Conservation (phyloP, 2,888 invertebrate species). For the Brenthis daphne region DNA sequence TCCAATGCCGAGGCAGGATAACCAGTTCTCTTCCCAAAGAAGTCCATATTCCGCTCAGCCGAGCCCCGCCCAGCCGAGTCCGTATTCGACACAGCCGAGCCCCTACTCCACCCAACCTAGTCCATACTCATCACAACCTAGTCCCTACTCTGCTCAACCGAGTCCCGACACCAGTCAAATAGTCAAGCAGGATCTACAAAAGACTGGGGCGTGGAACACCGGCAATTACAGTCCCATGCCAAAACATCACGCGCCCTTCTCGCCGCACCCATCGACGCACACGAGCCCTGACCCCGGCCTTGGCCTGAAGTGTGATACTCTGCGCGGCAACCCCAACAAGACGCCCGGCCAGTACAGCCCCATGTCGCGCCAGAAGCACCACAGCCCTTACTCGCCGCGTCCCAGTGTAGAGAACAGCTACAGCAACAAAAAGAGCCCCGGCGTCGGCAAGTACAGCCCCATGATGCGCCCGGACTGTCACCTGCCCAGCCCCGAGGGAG, state of each 20-base stretch:
- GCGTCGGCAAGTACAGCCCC: constrained; percentile 70
- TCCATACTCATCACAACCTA: constrained; percentile 74
- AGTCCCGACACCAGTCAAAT: constrained; percentile 78
- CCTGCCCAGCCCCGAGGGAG: constrained; percentile 67
- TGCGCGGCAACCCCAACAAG: constrained; percentile 61
- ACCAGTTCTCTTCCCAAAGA: constrained; percentile 71
- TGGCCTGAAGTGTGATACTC: constrained; percentile 61
- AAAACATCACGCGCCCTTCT: constrained; percentile 74
- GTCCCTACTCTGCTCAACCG: constrained; percentile 75
- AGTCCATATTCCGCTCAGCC: constrained; percentile 78
- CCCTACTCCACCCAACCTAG: constrained; percentile 77
- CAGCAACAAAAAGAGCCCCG: constrained; percentile 70
- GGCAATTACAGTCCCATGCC: constrained; percentile 77
- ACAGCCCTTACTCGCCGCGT: constrained; percentile 72
- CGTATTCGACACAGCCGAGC: constrained; percentile 73
- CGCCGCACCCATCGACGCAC: constrained; percentile 73
- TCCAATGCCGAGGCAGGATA: constrained; percentile 74
- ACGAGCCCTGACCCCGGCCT: constrained; percentile 71
- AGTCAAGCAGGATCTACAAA: constrained; percentile 68
- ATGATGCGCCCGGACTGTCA: constrained; percentile 72
- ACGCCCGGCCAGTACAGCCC: constrained; percentile 75
- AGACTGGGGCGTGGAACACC: constrained; percentile 70
- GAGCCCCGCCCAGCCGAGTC: constrained; percentile 77
- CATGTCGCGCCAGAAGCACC: constrained; percentile 73
- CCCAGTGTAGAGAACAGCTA: constrained; percentile 67